Evolutionary conservation across 1,140 invertebrate species (phyloP).

Genomic region (Nephotettix cincticeps): DNA sequence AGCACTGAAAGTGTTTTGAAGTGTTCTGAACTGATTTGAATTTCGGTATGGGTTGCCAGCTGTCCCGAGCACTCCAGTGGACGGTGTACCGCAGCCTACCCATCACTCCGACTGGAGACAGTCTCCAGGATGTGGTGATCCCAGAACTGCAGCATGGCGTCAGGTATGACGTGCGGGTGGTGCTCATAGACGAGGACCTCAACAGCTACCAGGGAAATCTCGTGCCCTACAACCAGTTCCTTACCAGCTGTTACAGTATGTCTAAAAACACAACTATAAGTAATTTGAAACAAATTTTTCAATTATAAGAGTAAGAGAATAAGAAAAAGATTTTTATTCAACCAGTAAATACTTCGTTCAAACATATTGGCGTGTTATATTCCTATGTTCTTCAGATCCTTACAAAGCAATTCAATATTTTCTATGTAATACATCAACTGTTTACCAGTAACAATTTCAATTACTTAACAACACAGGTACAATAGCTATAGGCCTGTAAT

Average conservation of each 20-base stretch:
- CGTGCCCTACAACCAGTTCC: constrained; percentile 21
- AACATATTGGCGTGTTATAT: too few species aligned
- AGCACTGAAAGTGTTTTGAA: background rate
- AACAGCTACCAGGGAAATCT: constrained; percentile 23
- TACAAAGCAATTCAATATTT: too few species aligned
- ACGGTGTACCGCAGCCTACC: background rate
- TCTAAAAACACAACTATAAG: too few species aligned
- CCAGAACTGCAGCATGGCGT: background rate
- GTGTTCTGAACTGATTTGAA: background rate
- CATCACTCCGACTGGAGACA: background rate
- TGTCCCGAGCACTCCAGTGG: background rate
- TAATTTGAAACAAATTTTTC: too few species aligned
- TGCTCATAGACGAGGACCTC: constrained; percentile 18
- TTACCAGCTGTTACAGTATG: constrained; percentile 17
- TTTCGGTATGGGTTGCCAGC: background rate
- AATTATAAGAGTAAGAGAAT: too few species aligned
- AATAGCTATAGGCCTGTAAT: too few species aligned
- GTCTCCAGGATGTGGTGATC: background rate
- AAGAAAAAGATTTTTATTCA: too few species aligned
- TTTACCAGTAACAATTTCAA: too few species aligned
- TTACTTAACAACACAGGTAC: too few species aligned
- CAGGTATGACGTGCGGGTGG: constrained; percentile 14
- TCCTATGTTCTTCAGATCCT: too few species aligned
- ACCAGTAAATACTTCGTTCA: too few species aligned
- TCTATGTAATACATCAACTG: too few species aligned